Evolutionary conservation across 2,797 vertebrate genomes (phyloP), one percentile per base, ranked within the genome.

Genomic region (Leuciscus waleckii): DNA sequence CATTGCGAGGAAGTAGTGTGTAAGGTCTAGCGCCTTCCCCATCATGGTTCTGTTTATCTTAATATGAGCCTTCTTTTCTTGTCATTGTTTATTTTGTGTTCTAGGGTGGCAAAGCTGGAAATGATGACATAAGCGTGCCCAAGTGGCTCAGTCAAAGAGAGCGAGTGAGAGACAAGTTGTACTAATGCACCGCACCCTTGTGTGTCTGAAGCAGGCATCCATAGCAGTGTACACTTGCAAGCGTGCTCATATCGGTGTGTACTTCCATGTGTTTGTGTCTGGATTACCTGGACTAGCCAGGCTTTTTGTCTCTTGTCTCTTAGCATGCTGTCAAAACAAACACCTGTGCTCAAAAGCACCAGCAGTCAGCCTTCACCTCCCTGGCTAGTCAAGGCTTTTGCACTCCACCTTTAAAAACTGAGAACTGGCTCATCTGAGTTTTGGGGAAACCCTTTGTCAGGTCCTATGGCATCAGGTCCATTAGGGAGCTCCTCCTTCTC

Each of bases 321-420:
- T 79, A 84, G 46, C 69, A 29, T 68, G 46, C 65, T 87, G 87
- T 88, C 81, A 90, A 85, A 90, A 90, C 88, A 92, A 89, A 90
- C 74, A 83, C 56, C 35, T 69, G 29, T 85, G 54, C 61, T 85
- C 83, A 86, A 81, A 83, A 75, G 39, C 71, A 80, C 84, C 13
- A 10, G 32, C 78, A 26, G 71, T 71, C 49, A 71, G 17, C n/a
- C n/a, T 70, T 81, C 49, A 41, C 35, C 49, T 56, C 67, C 79
- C 65, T 54, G 67, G 67, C 67, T 1, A 14, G 79, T 13, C 43
- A 2, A 3, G 41, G 11, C 61, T 68, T 80, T 35, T n/a, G 5
- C 5, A 14, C 23, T 70, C 32, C 51, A 71, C 80, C 69, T 46
- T 2, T 14, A 41, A 58, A 71, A 58, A 21, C 65, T 58, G n/a